Base-by-base conservation (phyloP, 2,888 invertebrate genomes). In the Hypomecis punctinalis region DNA sequence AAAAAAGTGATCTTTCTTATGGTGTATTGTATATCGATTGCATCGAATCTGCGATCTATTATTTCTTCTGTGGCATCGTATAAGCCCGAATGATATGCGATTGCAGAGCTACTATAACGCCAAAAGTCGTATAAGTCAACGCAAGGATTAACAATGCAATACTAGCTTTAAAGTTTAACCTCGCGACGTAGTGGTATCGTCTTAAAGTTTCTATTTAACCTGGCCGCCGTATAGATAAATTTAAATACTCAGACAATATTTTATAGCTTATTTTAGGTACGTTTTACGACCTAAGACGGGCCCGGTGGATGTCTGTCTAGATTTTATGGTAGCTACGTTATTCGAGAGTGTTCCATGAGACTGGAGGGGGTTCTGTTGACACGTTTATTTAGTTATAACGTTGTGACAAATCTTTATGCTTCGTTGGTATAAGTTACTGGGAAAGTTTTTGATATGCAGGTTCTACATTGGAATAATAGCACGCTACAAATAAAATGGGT, bases 181-280 rank as follows among this genome's bases (percentile, higher is more conserved):
- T n/a, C 35, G 53, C 43, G 7, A 6, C 40, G 52, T 40, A 40
- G 23, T 40, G 23, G 23, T 23, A 23, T 47, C 62, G 60, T 67
- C 65, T 57, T 51, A 61, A 75, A 71, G 73, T 75, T 73, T 78
- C 76, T 77, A 79, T 79, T 81, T 80, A 82, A 80, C 82, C 81
- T 78, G 76, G 69, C 59, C 76, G 68, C 70, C 67, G 71, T 76
- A 81, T 77, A 88, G 89, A 91, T 91, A 90, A 89, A 91, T 91
- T 90, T 89, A 91, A 90, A 90, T 90, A 90, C 86, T 76, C 86
- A 83, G 88, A 91, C 91, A 89, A 90, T 91, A 91, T 92, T 92
- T 92, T 91, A 92, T 90, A 80, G 85, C 85, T 89, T 91, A 91
- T 91, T 91, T 90, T 89, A 91, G 89, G 83, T 86, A 85, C 86